These are phyloP conservation scores for Bilobella aurantiaca DNA, from an alignment of 1,140 invertebrate species.

Conservation along the genomic window DNA sequence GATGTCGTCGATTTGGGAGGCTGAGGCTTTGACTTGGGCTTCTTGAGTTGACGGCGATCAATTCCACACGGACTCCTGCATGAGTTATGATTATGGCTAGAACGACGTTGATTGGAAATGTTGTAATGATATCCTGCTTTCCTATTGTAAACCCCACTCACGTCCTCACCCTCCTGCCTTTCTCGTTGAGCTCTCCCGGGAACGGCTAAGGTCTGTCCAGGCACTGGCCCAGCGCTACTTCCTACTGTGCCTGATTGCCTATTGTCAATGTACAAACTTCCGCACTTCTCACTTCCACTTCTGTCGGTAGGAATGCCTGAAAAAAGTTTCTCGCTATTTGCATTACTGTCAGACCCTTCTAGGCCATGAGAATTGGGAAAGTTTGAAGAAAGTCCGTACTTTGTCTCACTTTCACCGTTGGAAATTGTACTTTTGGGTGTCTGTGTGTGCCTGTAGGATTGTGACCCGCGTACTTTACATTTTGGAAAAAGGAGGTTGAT, in stretches of 20 bases:
- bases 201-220: not conserved
- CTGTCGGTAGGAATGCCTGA: too few species aligned
- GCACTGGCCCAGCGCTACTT: not conserved
- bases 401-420: too few species aligned
- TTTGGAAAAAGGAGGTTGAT: conserved; percentile 71
- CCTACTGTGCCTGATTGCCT: not conserved
- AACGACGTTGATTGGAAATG: conserved; percentile 2
- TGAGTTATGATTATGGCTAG: not conserved
- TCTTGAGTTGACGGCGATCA: not conserved
- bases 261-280: not conserved
- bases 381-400: too few species aligned
- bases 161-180: not conserved
- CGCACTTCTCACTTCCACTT: too few species aligned
- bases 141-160: not conserved
- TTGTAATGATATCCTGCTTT: not conserved
- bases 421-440: too few species aligned
- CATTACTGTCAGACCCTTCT: conserved; percentile 15
- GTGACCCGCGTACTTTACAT: conserved; percentile 60
- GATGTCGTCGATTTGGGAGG: not conserved
- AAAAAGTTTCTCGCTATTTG: conserved; percentile 18
- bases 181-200: not conserved
- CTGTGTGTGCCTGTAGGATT: too few species aligned
- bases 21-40: not conserved
- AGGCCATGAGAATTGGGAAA: too few species aligned
- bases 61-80: conserved; percentile 7